Evolutionary conservation across 2,113 vertebrate species (phyloP).

Genomic region (Apeltes quadracus): DNA sequence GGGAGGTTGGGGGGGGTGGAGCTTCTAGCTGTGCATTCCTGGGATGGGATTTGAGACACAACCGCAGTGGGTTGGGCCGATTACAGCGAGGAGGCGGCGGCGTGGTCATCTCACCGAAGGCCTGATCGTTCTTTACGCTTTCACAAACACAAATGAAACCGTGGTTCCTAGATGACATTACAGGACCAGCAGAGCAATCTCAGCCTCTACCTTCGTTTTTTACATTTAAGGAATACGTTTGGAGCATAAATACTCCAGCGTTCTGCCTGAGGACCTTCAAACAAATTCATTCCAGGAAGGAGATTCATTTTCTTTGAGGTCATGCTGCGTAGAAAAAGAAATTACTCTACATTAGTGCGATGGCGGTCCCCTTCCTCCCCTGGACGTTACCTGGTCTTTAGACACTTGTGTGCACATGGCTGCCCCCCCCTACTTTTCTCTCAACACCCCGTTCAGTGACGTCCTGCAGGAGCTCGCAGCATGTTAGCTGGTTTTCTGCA

Average conservation of each 20-base stretch:
- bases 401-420: neutral
- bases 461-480: constrained; percentile 10
- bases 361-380: neutral
- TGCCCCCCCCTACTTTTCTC: too few species aligned
- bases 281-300: neutral
- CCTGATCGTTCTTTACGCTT: neutral
- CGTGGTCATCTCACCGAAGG: neutral
- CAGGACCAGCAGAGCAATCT: neutral
- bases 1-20: constrained; percentile 38
- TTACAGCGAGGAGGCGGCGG: neutral
- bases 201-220: neutral
- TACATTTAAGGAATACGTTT: neutral
- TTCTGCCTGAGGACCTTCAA: neutral
- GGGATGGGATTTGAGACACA: constrained; percentile 12
- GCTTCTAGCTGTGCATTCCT: constrained; percentile 43
- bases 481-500: neutral
- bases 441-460: constrained; percentile 20
- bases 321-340: neutral
- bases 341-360: neutral
- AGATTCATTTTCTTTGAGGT: neutral
- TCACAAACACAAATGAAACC: neutral
- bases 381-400: constrained; percentile 4
- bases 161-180: constrained; percentile 2
- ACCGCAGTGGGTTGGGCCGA: neutral
- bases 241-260: constrained; percentile 8